Base-by-base conservation (phyloP, 2,113 vertebrate genomes). In the Camelus bactrianus region DNA sequence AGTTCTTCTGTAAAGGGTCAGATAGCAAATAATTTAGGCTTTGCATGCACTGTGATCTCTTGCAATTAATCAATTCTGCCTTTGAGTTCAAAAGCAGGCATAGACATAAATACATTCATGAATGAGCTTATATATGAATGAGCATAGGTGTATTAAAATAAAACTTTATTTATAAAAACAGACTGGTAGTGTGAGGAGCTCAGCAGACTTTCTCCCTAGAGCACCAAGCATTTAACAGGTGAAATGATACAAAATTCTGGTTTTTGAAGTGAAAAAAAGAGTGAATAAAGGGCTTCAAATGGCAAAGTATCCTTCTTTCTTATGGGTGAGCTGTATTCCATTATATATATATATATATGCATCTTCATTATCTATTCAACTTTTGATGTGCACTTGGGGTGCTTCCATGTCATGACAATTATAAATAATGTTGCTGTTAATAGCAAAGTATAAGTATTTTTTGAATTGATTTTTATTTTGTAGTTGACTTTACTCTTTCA, bases 121-220 rank as follows among this genome's bases (percentile, higher is more conserved):
- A 91, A 60, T 65, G 14, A 48, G 35, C 7, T 67, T 10, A 77
- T 48, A n/a, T 15, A 42, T 60, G 48, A 88, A 58, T 42, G 4
- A 52, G 16, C 4, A 42, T 46, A 79, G 26, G 17, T 87, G 2
- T 82, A 30, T 58, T 81, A 64, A 3, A 82, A 82, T 86, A 81
- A 62, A 86, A 54, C 58, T 65, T 80, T 56, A 52, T 60, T 88
- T 89, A 48, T 67, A 73, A 92, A 76, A 91, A 35, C 50, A 88
- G 67, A 4, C 1, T 76, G 24, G 19, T 64, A 73, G 24, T 89
- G 6, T 32, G 52, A 35, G 14, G 7, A 62, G 16, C 56, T 91
- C n/a, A 75, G 28, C 16, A 91, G 22, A 85, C 11, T 5, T 12
- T 87, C 20, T 89, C 4, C 17, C 26, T 5, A 75, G 56, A 89